Conservation (phyloP, 2,113 vertebrate species). For the Eurypyga helias region DNA sequence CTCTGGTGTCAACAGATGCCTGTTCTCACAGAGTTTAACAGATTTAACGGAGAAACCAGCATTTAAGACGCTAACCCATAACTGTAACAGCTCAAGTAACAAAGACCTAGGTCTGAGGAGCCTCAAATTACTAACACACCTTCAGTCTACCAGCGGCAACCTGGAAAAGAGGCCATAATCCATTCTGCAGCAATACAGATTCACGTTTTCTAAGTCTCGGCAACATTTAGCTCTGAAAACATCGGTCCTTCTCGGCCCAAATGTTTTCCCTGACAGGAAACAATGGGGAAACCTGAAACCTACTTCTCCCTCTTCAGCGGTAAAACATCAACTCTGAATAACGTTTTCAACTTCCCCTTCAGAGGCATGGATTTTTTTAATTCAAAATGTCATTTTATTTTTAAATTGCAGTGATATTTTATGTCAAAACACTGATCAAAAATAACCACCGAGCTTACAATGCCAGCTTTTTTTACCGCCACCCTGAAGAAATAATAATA, state of each 20-base stretch:
- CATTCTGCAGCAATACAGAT: background rate
- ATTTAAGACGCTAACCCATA: background rate
- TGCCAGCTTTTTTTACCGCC: background rate
- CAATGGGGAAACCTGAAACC: background rate
- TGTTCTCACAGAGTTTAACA: background rate
- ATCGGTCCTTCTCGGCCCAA: background rate
- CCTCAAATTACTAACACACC: background rate
- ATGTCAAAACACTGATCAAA: conserved; percentile 41
- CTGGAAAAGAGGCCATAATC: background rate
- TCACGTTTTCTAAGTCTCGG: fast-evolving
- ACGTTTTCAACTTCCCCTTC: background rate
- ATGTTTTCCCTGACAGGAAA: background rate
- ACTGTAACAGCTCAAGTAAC: background rate
- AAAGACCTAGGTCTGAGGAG: background rate
- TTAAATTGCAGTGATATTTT: conserved; percentile 38
- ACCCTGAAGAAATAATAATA: background rate
- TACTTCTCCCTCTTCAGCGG: background rate
- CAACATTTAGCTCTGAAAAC: background rate
- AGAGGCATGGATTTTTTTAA: background rate
- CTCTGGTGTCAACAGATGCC: background rate
- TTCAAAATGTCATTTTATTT: conserved; percentile 51
- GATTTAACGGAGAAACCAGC: fast-evolving
- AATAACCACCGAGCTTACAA: conserved; percentile 4
- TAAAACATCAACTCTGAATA: background rate
- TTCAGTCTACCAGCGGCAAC: background rate